Percentiles rank a stretch among this genome's conserved stretches.
Conservation (phyloP, 2,113 vertebrate species). For the Turnix velox region DNA sequence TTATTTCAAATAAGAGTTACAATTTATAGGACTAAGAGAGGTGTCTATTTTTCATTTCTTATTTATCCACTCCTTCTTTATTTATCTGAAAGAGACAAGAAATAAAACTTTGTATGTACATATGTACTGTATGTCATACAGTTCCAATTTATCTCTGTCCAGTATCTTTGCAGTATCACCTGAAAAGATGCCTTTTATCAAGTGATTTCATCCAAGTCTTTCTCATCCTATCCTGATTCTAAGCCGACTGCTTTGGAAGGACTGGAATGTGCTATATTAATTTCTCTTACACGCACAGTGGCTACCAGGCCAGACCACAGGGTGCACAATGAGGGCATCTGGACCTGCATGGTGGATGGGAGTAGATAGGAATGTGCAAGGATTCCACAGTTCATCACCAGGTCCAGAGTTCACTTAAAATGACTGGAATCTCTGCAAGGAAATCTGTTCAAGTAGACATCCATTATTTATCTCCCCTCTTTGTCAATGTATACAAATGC, state of each 20-base stretch:
- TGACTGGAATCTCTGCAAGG: neutral
- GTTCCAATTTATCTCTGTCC: neutral
- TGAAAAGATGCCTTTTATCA: neutral
- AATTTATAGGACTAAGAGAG: neutral
- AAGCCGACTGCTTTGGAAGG: neutral
- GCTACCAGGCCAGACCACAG: neutral
- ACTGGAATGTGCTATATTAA: neutral
- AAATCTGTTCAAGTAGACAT: neutral
- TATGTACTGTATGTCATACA: neutral
- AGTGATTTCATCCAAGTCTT: neutral
- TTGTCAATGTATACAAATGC: neutral
- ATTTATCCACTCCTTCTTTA: neutral
- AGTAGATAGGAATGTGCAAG: neutral
- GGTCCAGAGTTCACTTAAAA: neutral
- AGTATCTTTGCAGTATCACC: neutral
- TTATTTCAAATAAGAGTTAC: neutral
- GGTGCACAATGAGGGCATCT: fast-evolving
- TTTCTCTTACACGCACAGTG: neutral
- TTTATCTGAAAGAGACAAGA: neutral
- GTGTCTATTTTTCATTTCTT: neutral
- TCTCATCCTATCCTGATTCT: neutral
- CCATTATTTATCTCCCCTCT: neutral
- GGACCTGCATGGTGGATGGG: neutral
- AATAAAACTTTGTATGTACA: neutral
- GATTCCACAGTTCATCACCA: too few relatives aligned